Percentiles rank a stretch among this genome's conserved stretches.
Conservation (phyloP, 2,888 invertebrate genomes). For the Phoenoteleia sp. region DNA sequence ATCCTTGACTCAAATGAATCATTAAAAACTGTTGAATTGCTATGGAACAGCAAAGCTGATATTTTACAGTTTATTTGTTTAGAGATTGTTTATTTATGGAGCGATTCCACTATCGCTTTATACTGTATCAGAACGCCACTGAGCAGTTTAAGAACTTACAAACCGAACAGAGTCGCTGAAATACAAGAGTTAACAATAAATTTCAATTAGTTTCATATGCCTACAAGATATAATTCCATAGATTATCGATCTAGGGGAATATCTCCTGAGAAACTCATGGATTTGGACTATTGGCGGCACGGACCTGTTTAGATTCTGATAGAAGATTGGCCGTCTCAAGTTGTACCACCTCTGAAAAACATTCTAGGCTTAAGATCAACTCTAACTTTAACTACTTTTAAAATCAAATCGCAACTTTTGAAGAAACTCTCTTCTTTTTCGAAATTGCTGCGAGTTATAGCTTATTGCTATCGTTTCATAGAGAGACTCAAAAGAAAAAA, state of each 20-base stretch:
- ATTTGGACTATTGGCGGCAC: neutral
- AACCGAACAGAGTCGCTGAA: conserved; percentile 11
- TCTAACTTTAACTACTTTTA: neutral
- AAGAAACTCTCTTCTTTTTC: conserved; percentile 2
- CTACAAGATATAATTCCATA: neutral
- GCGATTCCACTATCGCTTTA: conserved; percentile 39
- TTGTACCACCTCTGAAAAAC: neutral
- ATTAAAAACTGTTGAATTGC: too few relatives aligned
- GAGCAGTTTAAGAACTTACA: conserved; percentile 10
- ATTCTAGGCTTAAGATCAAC: neutral
- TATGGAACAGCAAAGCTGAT: neutral
- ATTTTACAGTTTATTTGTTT: neutral
- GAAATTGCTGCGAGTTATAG: neutral
- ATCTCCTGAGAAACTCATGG: neutral
- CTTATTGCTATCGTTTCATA: conserved; percentile 3
- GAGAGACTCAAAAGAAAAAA: neutral
- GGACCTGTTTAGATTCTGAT: neutral
- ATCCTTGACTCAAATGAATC: too few relatives aligned
- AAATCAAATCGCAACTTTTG: neutral
- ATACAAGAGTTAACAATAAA: neutral
- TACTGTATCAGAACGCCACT: conserved; percentile 46
- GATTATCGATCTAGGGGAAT: neutral
- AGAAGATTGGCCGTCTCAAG: neutral
- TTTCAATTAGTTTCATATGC: conserved; percentile 4
- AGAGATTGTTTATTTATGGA: conserved; percentile 16